These are phyloP conservation scores for Montipora capricornis DNA, from an alignment of 64 coral and sea anemone genomes.

Conservation along the genomic window DNA sequence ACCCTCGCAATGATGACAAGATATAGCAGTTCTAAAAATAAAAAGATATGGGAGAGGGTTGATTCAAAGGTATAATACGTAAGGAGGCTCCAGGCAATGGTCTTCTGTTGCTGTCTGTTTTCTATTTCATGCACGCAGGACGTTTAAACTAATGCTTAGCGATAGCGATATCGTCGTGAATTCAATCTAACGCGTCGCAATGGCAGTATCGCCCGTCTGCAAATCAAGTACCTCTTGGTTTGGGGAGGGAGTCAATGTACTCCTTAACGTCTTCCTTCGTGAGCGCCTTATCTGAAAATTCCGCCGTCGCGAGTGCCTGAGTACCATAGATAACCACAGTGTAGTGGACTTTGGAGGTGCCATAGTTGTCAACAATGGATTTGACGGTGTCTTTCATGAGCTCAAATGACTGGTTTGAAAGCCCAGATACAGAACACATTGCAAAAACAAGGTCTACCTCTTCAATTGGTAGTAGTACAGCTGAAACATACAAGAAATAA, in stretches of 20 bases:
- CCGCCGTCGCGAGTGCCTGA: neutral
- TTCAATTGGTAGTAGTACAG: conserved; percentile 6
- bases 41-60: too few relatives aligned
- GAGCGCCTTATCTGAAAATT: neutral
- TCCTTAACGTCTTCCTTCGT: neutral
- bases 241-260: neutral
- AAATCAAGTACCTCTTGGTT: conserved; percentile 16
- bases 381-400: conserved; percentile 69
- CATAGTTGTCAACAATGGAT: conserved; percentile 58
- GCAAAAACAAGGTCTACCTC: conserved; percentile 61
- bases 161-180: too few relatives aligned
- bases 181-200: too few relatives aligned
- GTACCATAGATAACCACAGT: conserved; percentile 57
- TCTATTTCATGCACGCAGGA: too few relatives aligned
- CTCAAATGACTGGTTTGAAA: conserved; percentile 17
- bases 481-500: neutral
- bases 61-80: too few relatives aligned
- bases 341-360: conserved; percentile 64
- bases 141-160: too few relatives aligned
- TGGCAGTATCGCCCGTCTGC: too few relatives aligned
- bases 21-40: too few relatives aligned
- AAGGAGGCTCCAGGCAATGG: too few relatives aligned
- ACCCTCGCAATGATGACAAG: too few relatives aligned
- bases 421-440: conserved; percentile 35
- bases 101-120: too few relatives aligned